Conservation (phyloP, 37 sponge, comb jelly and placozoan species). For the Chondrilla cf. caribensis region DNA sequence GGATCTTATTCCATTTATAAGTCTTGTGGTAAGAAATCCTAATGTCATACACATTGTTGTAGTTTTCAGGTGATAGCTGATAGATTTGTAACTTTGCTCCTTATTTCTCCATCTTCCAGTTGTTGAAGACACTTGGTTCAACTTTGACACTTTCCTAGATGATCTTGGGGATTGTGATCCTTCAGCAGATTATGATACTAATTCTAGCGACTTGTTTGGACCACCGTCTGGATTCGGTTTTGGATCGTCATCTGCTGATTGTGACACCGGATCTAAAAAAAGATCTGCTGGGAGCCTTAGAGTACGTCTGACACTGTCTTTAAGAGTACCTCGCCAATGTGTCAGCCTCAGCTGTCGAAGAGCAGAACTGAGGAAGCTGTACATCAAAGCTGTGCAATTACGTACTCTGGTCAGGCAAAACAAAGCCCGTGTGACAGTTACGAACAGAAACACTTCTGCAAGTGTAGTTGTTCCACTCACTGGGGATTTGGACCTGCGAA, state of each 20-base stretch:
- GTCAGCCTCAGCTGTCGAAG: background rate
- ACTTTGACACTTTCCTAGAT: background rate
- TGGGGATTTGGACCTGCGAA: background rate
- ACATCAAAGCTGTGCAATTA: no score
- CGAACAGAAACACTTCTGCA: background rate
- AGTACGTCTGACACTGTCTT: background rate
- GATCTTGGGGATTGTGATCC: constrained; percentile 8
- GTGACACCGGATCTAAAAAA: background rate
- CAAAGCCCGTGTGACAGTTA: background rate
- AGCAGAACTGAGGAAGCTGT: background rate
- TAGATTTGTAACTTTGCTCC: no score
- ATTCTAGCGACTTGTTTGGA: background rate
- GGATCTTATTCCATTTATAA: no score
- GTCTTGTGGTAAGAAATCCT: no score
- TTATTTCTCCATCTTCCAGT: no score
- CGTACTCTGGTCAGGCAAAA: no score
- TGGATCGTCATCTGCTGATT: background rate
- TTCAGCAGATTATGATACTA: background rate
- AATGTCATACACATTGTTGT: no score
- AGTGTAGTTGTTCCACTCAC: background rate
- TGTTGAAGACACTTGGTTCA: no score
- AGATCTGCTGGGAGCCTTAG: background rate
- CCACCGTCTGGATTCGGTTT: no score
- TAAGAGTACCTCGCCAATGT: background rate
- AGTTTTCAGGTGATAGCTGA: no score